Conservation (phyloP, 1,140 invertebrate genomes). For the Phymastichus coffea region DNA sequence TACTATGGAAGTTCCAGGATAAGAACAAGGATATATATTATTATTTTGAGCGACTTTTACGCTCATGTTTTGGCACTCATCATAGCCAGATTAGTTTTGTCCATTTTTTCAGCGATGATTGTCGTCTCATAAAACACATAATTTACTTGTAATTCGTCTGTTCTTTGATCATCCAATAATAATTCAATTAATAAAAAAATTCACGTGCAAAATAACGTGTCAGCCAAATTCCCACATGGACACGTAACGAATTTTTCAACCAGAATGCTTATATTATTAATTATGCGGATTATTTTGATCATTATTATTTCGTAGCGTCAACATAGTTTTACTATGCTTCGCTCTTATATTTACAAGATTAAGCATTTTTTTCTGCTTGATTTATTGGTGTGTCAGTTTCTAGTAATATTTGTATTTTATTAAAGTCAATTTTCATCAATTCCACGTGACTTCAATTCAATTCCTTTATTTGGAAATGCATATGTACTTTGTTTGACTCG, state of each 20-base stretch:
- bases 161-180: conserved; percentile 30
- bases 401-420: conserved; percentile 26
- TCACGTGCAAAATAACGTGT: conserved; percentile 3
- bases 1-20: conserved; percentile 24
- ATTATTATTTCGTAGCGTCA: conserved; percentile 27
- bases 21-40: conserved; percentile 14
- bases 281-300: conserved; percentile 37
- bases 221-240: conserved; percentile 15
- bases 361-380: background rate
- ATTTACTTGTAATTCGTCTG: conserved; percentile 31
- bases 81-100: background rate
- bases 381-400: conserved; percentile 20
- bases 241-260: conserved; percentile 36
- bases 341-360: conserved; percentile 20
- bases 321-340: too few relatives aligned
- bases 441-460: conserved; percentile 21
- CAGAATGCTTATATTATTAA: conserved; percentile 23
- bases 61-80: conserved; percentile 19
- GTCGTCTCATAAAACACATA: conserved; percentile 45
- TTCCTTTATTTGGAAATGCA: conserved; percentile 12
- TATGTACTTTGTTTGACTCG: background rate
- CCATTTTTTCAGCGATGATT: conserved; percentile 40
- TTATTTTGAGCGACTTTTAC: conserved; percentile 50
- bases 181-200: background rate
- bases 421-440: too few relatives aligned